phyloP scores from a whole-genome alignment of 2,888 invertebrate genomes.

The Morpho achilles region DNA sequence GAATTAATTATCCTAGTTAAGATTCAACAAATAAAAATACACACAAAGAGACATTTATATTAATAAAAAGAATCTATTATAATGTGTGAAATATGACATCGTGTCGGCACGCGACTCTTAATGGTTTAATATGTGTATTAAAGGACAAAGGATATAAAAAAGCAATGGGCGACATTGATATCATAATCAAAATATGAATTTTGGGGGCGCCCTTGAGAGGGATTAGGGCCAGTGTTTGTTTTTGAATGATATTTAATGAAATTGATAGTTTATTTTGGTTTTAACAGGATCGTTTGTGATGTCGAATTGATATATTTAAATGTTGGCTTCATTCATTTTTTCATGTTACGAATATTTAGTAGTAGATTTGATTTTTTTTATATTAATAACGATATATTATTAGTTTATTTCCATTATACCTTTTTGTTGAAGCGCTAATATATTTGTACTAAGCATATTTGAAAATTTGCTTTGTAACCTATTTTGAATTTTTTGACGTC shows the following conservation, averaged over 20 bases:
- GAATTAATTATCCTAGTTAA: neutral
- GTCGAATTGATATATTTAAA: too few relatives aligned
- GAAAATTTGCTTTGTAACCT: too few relatives aligned
- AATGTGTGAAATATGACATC: slow-evolving; percentile 63
- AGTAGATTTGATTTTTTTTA: too few relatives aligned
- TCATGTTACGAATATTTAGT: too few relatives aligned
- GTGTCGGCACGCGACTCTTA: slow-evolving; percentile 68
- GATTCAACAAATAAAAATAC: slow-evolving; percentile 24
- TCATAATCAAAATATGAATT: slow-evolving; percentile 78
- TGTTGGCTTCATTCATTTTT: too few relatives aligned
- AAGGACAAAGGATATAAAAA: slow-evolving; percentile 63
- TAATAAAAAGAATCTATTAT: slow-evolving; percentile 56
- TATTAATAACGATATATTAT: too few relatives aligned
- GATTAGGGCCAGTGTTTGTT: slow-evolving; percentile 52
- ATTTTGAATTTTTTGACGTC: too few relatives aligned
- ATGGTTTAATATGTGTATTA: slow-evolving; percentile 77
- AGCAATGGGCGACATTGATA: slow-evolving; percentile 69
- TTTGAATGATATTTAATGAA: slow-evolving; percentile 53
- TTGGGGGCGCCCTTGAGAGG: slow-evolving; percentile 52
- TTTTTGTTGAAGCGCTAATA: too few relatives aligned
- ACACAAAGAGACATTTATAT: slow-evolving; percentile 45
- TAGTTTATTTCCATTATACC: too few relatives aligned
- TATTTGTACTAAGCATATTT: too few relatives aligned
- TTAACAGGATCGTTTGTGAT: neutral
- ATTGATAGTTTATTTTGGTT: slow-evolving; percentile 25